Base-by-base conservation (phyloP, 2,888 invertebrate genomes). In the Drosophila prolongata region DNA sequence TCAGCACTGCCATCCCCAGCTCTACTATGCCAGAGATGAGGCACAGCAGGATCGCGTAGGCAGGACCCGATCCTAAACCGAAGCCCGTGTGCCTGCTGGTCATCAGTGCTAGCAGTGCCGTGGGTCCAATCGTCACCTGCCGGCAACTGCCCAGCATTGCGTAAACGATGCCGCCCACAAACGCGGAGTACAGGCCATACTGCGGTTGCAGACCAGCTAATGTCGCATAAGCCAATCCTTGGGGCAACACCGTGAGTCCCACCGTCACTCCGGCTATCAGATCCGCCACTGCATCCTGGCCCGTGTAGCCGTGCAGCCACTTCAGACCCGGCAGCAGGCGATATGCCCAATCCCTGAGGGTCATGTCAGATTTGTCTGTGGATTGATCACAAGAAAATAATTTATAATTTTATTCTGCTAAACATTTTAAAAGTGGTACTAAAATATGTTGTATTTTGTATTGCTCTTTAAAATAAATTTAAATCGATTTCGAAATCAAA, bases 151-250 rank as follows among this genome's bases (percentile, higher is more conserved):
- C 98, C 81, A 98, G 95, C 67, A 98, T 92, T 54, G 96, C 95
- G 93, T 98, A 99, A 42, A 98, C 94, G 91, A 98, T 96, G 37
- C 98, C 98, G 1, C 98, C 98, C 93, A 98, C 95, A 92, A 98
- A 98, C 1, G 98, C 96, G 0, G 98, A 98, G 93, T 98, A 98
- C 54, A 99, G 94, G 3, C 98, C 98, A 93, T 97, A 98, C 97
- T 98, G 68, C 1, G 97, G 97, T 90, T 96, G 95, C 57, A 98
- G 93, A 49, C 97, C 97, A 30, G 97, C 98, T 64, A 98, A 93
- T 13, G 96, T 96, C 6, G 98, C 97, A 91, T 98, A 98, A 0
- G 98, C 98, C 78, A 98, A 92, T 10, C 97, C 97, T 91, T 98
- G 98, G 0, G 98, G 98, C 93, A 98, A 95, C 47, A 85, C 88